A percentile compares a stretch with the other conserved stretches of the same genome.
phyloP scores from a whole-genome alignment of 2,888 invertebrate genomes.

The Harpagoxenus sublaevis region DNA sequence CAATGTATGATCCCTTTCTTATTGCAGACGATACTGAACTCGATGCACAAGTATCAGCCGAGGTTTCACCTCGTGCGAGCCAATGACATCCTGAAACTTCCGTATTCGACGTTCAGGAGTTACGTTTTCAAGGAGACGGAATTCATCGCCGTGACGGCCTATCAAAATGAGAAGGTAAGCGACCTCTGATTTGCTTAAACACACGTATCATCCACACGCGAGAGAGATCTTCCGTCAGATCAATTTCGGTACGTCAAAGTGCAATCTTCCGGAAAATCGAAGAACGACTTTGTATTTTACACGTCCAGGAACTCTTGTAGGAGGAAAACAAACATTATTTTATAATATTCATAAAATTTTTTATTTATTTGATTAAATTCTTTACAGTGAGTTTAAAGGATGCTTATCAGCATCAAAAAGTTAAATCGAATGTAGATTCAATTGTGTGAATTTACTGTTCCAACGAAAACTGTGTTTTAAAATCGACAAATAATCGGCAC shows the following conservation, averaged over 20 bases:
- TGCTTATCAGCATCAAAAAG: not conserved
- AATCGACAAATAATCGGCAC: not conserved
- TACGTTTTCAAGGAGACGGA: slow-evolving; percentile 99
- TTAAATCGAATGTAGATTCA: not conserved
- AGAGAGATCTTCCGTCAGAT: not conserved
- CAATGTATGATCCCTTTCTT: slow-evolving; percentile 85
- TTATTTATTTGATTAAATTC: not conserved
- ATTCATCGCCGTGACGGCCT: slow-evolving; percentile 99
- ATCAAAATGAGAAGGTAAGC: slow-evolving; percentile 99
- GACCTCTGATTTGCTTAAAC: slow-evolving; percentile 29
- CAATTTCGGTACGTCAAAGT: not conserved
- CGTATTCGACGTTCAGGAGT: slow-evolving; percentile 98
- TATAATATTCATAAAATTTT: not conserved
- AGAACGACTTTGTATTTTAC: not conserved
- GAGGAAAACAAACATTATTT: not conserved
- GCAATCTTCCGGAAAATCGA: not conserved
- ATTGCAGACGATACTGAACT: slow-evolving; percentile 99
- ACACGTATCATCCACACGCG: not conserved
- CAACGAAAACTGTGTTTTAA: not conserved
- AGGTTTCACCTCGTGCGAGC: slow-evolving; percentile 99
- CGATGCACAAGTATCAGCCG: slow-evolving; percentile 99
- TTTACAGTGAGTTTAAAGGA: not conserved
- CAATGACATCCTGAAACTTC: slow-evolving; percentile 99
- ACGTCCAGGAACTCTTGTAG: not conserved
- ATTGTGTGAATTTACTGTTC: not conserved